Conservation (phyloP, 1,140 invertebrate species). For the Panagrolaimus sp. region DNA sequence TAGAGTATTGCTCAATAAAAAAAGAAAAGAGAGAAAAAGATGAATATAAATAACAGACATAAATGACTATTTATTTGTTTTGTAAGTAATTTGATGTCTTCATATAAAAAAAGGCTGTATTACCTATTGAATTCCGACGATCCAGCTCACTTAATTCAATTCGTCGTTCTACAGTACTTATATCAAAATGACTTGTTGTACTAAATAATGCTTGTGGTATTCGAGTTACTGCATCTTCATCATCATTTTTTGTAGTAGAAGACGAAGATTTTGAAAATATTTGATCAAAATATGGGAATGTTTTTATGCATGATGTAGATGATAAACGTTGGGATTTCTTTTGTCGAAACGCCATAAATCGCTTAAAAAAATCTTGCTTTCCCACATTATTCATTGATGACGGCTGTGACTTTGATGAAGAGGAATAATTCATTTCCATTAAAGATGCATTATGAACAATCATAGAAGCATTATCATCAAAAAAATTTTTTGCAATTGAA, state of each 20-base stretch:
- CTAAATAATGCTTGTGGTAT: not conserved
- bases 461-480: conserved; percentile 7
- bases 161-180: conserved; percentile 5
- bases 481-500: not conserved
- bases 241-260: not conserved
- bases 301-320: not conserved
- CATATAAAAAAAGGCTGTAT: not conserved
- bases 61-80: too few relatives aligned
- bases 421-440: not conserved
- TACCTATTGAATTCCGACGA: conserved; percentile 8
- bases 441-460: conserved; percentile 9
- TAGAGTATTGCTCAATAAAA: too few relatives aligned
- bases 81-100: too few relatives aligned
- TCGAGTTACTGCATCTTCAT: not conserved
- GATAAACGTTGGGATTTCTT: not conserved
- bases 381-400: conserved; percentile 10
- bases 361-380: conserved; percentile 1
- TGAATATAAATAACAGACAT: too few relatives aligned
- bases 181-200: conserved; percentile 8
- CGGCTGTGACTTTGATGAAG: not conserved
- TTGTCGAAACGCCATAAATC: not conserved
- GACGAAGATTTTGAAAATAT: not conserved
- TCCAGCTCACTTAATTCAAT: not conserved
- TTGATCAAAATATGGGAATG: not conserved
- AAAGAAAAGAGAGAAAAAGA: too few relatives aligned